Evolutionary conservation across 2,888 invertebrate genomes (phyloP), one percentile per base, ranked within the genome.

Genomic region (Drosophila cognata): DNA sequence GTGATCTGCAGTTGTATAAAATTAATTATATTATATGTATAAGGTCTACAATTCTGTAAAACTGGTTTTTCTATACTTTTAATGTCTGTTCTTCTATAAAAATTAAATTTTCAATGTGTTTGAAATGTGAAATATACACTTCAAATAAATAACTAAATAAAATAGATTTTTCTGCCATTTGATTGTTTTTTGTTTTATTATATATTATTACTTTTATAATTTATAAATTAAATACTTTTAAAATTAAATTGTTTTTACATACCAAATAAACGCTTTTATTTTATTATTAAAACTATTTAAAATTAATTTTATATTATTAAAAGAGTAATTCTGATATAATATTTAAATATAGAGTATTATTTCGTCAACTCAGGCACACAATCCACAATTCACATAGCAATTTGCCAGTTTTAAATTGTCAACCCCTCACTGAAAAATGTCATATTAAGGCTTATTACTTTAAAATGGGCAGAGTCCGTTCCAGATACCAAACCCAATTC

Each of bases 361-460:
- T 11, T 18, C 52, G 72, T 62, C 68, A n/a, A 2, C 43, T 35
- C 5, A 7, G 13, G 28, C 16, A 18, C 46, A 21, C 29, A 25
- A 18, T 33, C 2, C 13, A 33, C 13, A 43, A 33, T 58, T n/a
- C 33, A 25, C 5, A 29, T 51, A 51, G 18, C 38, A 53, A 61
- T 61, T 66, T 50, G 25, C 11, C 38, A 41, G 64, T 18, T 13
- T 46, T 7, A 11, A 35, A 50, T 7, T 73, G 79, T 64, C 67
- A 71, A 65, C 67, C 71, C 71, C n/a, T 72, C 51, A 48, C 50
- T 59, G 56, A 59, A 55, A 46, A 64, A 71, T 69, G 50, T 69
- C 61, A 31, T 65, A 60, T 79, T 79, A 63, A 75, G 71, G 66
- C 75, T 79, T 79, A 79, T 79, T 79, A 62, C 71, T 80, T 74